A percentile compares a stretch with the other conserved stretches of the same genome.
These are phyloP conservation scores for Embiotoca jacksoni DNA, from an alignment of 2,113 vertebrate species.

Conservation along the genomic window DNA sequence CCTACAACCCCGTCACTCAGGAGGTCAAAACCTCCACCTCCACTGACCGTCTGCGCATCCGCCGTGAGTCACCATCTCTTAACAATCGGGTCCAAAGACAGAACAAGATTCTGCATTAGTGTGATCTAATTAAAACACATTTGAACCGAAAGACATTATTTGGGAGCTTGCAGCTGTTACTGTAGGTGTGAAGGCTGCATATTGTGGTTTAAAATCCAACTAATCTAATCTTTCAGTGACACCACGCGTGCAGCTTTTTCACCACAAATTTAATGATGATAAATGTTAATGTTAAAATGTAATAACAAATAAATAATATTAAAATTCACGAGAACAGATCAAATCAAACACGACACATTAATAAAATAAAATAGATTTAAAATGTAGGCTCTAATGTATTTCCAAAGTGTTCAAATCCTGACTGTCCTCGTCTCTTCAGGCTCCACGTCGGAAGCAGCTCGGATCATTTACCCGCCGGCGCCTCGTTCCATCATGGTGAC, in stretches of 20 bases:
- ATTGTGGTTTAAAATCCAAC: background rate
- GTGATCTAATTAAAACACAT: background rate
- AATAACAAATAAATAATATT: too few relatives aligned
- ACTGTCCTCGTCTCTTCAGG: slow-evolving; percentile 77
- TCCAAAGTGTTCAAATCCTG: background rate
- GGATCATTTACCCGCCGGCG: slow-evolving; percentile 94
- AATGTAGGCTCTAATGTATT: too few relatives aligned
- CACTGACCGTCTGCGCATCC: slow-evolving; percentile 93
- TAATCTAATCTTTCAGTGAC: background rate
- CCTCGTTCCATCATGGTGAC: slow-evolving; percentile 96
- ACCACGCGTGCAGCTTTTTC: too few relatives aligned
- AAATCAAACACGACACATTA: too few relatives aligned
- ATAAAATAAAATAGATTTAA: too few relatives aligned
- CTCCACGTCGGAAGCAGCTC: slow-evolving; percentile 92
- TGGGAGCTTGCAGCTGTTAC: background rate
- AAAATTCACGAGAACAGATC: too few relatives aligned
- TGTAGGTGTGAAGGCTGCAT: background rate
- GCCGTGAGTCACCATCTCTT: slow-evolving; percentile 87
- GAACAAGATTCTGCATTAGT: background rate
- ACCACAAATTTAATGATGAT: too few relatives aligned
- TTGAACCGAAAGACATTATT: background rate
- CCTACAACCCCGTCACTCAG: slow-evolving; percentile 96
- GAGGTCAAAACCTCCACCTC: slow-evolving; percentile 95
- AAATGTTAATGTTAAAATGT: too few relatives aligned
- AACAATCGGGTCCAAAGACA: background rate